phyloP scores from a whole-genome alignment of 2,888 invertebrate species.

The Aphodius granarius region DNA sequence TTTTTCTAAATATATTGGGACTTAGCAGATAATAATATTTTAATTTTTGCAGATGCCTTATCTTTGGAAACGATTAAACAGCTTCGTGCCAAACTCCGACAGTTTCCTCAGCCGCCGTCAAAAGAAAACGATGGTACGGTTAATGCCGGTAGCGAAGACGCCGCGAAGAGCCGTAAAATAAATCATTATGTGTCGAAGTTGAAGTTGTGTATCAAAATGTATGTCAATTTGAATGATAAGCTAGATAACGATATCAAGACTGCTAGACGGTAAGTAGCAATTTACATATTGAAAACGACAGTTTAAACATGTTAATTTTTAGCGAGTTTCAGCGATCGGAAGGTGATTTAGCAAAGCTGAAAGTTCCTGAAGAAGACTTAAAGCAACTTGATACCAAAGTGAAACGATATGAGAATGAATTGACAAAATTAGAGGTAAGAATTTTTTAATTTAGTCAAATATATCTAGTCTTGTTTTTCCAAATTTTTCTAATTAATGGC shows the following conservation, averaged over 20 bases:
- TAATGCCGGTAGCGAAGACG: conserved; percentile 16
- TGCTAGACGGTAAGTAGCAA: conserved; percentile 36
- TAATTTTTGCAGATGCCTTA: background rate
- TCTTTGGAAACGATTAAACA: background rate
- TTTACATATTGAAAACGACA: background rate
- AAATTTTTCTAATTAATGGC: too few species aligned
- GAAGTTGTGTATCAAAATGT: conserved; percentile 42
- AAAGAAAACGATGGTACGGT: background rate
- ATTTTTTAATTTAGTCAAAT: background rate
- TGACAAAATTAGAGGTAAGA: conserved; percentile 45
- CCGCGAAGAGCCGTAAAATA: conserved; percentile 39
- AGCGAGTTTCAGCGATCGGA: conserved; percentile 34
- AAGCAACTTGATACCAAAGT: conserved; percentile 41
- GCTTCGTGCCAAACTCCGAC: too few species aligned
- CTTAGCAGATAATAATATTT: too few species aligned
- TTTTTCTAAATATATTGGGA: background rate
- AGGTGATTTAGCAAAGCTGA: conserved; percentile 27
- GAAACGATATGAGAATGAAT: conserved; percentile 44
- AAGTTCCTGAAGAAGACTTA: conserved; percentile 33
- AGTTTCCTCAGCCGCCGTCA: background rate
- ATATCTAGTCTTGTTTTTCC: too few species aligned
- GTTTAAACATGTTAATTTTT: conserved; percentile 10
- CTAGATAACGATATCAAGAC: conserved; percentile 40
- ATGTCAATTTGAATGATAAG: conserved; percentile 41
- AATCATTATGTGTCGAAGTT: conserved; percentile 41